These are phyloP conservation scores for Pelagia noctiluca DNA, from an alignment of 30 jellyfish, hydroid and myxozoan species.

Conservation along the genomic window DNA sequence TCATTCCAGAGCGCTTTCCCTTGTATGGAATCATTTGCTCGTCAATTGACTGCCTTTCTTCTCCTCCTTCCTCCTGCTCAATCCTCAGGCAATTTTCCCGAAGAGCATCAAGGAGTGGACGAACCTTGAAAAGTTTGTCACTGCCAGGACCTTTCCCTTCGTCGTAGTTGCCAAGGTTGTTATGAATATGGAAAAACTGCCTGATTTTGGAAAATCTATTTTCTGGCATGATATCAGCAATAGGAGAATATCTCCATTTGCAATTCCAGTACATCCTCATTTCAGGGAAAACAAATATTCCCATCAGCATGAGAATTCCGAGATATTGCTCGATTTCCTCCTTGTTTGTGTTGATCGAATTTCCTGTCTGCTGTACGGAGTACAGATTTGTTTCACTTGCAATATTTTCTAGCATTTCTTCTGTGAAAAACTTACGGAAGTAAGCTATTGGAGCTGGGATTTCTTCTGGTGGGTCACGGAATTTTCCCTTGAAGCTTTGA, in stretches of 20 bases:
- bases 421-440: too few relatives aligned
- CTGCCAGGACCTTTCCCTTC: conserved; percentile 8
- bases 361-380: too few relatives aligned
- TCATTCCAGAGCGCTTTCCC: conserved; percentile 49
- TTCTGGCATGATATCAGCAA: background rate
- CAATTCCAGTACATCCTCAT: background rate
- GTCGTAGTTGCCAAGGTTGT: conserved; percentile 6
- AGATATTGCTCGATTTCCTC: background rate
- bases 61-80: conserved; percentile 68
- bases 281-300: background rate
- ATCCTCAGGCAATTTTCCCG: conserved; percentile 34
- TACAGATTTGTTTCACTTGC: background rate
- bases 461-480: too few relatives aligned
- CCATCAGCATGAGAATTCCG: background rate
- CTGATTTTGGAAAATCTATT: background rate
- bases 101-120: conserved; percentile 31
- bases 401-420: too few relatives aligned
- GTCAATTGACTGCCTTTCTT: conserved; percentile 59
- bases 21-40: conserved; percentile 72
- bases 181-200: background rate
- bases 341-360: too few relatives aligned
- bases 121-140: conserved; percentile 2
- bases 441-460: too few relatives aligned
- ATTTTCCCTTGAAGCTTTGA: too few relatives aligned
- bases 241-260: background rate